phyloP scores from a whole-genome alignment of 2,113 vertebrate genomes.

The Nymphicus hollandicus region DNA sequence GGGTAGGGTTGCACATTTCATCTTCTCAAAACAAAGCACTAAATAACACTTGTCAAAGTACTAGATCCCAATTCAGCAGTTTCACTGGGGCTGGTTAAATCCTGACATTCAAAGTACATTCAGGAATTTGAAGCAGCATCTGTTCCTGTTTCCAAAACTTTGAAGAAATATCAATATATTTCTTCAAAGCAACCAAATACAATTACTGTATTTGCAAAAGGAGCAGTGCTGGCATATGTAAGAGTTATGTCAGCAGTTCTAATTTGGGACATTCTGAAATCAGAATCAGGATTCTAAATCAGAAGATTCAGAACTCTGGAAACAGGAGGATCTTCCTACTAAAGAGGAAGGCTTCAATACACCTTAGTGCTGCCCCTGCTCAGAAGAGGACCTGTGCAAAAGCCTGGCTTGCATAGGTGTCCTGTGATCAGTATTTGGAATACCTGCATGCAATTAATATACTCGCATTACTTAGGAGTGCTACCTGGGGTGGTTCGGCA shows the following conservation, averaged over 20 bases:
- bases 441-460: neutral
- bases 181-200: neutral
- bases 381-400: neutral
- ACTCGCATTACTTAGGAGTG: neutral
- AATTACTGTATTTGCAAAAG: neutral
- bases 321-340: neutral
- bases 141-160: neutral
- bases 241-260: neutral
- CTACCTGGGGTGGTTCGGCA: neutral
- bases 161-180: neutral
- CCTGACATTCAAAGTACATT: neutral
- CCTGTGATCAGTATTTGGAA: neutral
- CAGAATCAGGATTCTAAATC: neutral
- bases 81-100: neutral
- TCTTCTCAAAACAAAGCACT: neutral
- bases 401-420: neutral
- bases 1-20: neutral
- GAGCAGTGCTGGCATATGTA: neutral
- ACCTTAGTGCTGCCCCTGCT: neutral
- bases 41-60: neutral
- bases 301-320: neutral
- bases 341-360: neutral
- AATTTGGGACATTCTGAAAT: neutral
- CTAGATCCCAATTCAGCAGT: neutral
- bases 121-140: neutral